A percentile compares a stretch with the other conserved stretches of the same genome.
Conservation (phyloP, 2,888 invertebrate genomes). For the Drosophila austrosaltans region DNA sequence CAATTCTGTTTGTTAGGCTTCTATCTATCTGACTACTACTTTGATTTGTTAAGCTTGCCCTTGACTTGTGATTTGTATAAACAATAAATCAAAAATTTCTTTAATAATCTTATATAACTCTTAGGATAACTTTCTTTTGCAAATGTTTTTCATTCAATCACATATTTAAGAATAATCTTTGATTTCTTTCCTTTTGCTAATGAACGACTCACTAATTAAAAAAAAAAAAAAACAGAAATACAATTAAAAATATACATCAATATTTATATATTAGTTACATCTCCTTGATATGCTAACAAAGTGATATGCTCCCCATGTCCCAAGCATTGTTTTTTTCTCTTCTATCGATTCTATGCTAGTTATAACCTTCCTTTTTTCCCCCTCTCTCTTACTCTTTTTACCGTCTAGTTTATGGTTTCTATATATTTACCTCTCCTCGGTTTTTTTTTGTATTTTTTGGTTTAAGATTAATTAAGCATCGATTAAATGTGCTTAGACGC, state of each 20-base stretch:
- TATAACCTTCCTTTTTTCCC: conserved; percentile 20
- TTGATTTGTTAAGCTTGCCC: too few relatives aligned
- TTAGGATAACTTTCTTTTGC: too few relatives aligned
- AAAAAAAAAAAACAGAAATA: background rate
- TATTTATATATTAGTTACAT: background rate
- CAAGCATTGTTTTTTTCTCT: conserved; percentile 18
- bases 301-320: conserved; percentile 25
- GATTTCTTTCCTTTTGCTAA: background rate
- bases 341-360: conserved; percentile 54
- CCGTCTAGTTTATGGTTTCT: conserved; percentile 17
- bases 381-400: conserved; percentile 24
- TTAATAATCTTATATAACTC: too few relatives aligned
- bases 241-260: background rate
- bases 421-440: conserved; percentile 24
- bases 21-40: too few relatives aligned
- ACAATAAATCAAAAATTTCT: too few relatives aligned
- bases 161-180: background rate
- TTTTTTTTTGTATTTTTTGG: conserved; percentile 62
- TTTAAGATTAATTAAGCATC: conserved; percentile 57
- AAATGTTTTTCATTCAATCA: too few relatives aligned
- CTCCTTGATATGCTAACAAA: conserved; percentile 61
- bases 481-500: conserved; percentile 66
- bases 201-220: background rate
- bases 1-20: too few relatives aligned
- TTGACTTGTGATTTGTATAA: too few relatives aligned